phyloP scores from a whole-genome alignment of 2,797 vertebrate genomes.

The Nyctibius grandis region DNA sequence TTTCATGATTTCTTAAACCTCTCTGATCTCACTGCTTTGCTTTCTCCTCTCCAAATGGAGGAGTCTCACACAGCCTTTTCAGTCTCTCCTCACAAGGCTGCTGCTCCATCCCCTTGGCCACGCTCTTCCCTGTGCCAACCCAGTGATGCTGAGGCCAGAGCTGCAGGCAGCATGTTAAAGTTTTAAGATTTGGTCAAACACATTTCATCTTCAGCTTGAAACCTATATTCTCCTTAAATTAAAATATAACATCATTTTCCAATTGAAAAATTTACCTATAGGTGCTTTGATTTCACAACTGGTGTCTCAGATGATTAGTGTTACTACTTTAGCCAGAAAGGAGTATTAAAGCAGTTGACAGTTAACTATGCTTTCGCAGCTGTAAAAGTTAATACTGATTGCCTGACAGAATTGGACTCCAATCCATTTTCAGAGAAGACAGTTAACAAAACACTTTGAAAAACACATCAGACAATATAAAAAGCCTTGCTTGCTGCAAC shows the following conservation, averaged over 20 bases:
- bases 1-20: background rate
- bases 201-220: background rate
- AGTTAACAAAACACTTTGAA: background rate
- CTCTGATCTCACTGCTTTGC: background rate
- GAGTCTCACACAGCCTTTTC: background rate
- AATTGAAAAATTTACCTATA: background rate
- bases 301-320: background rate
- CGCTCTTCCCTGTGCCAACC: no score
- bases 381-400: background rate
- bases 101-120: background rate
- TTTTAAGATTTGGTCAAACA: background rate
- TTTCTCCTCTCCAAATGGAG: background rate
- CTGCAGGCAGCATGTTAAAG: background rate
- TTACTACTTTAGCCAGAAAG: background rate
- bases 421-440: background rate
- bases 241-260: background rate
- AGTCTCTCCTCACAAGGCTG: background rate
- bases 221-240: background rate
- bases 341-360: background rate
- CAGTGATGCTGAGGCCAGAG: background rate
- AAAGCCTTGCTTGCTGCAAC: background rate
- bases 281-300: background rate
- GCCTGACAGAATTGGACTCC: background rate
- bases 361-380: background rate
- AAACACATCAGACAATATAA: background rate